A percentile compares a stretch with the other conserved stretches of the same genome.
Conservation (phyloP, 2,797 vertebrate species). For the Leptodactylus fallax region DNA sequence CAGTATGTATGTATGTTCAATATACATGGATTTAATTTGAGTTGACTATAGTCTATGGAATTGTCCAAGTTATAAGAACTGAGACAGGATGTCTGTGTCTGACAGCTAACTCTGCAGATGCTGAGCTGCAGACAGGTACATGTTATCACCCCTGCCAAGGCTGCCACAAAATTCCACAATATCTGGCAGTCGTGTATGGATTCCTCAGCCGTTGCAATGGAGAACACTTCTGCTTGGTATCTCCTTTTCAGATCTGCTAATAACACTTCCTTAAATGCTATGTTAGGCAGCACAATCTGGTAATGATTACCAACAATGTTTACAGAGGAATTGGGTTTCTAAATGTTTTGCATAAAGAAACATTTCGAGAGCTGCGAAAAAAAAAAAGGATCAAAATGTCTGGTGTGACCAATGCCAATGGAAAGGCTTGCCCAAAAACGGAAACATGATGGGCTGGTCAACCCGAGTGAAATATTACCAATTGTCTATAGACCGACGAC, state of each 20-base stretch:
- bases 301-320: constrained; percentile 79
- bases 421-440: background rate
- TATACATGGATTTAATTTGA: constrained; percentile 15
- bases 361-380: constrained; percentile 64
- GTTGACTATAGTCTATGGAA: background rate
- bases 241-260: constrained; percentile 69
- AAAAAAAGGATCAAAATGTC: constrained; percentile 18
- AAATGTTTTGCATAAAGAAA: constrained; percentile 70
- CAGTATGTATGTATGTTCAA: no score
- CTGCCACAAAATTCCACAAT: constrained; percentile 39
- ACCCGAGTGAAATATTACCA: background rate
- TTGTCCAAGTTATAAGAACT: background rate
- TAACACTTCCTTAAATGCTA: constrained; percentile 72
- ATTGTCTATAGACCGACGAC: background rate
- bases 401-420: background rate
- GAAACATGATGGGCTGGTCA: background rate
- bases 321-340: constrained; percentile 79
- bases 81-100: constrained; percentile 41
- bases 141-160: constrained; percentile 59
- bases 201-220: constrained; percentile 65
- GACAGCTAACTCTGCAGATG: constrained; percentile 29
- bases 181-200: constrained; percentile 63
- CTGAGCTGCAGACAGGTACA: constrained; percentile 57
- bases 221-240: constrained; percentile 68
- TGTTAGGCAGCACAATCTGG: constrained; percentile 77